A percentile compares a stretch with the other conserved stretches of the same genome.
These are phyloP conservation scores for Podabrus alpinus DNA, from an alignment of 2,888 invertebrate species.

Conservation along the genomic window DNA sequence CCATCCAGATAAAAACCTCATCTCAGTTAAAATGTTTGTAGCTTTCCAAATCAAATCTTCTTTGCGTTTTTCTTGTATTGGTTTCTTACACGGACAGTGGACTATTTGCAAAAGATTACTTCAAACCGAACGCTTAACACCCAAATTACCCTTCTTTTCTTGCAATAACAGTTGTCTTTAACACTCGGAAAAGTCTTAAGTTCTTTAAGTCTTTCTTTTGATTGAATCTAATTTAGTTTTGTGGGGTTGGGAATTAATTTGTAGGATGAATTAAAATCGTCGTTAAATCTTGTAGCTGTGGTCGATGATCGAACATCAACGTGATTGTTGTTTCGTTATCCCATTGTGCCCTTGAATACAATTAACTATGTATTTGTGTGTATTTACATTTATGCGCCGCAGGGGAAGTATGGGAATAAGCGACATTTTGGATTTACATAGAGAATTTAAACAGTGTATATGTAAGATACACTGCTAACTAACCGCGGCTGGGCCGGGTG, in stretches of 20 bases:
- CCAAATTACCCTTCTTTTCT: neutral
- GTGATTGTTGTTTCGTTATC: slow-evolving; percentile 22
- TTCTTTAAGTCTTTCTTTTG: neutral
- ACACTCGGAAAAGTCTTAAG: neutral
- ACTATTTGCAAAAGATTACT: neutral
- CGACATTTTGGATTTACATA: slow-evolving; percentile 31
- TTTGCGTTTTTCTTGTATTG: slow-evolving; percentile 27
- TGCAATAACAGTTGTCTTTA: neutral
- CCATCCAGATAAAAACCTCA: slow-evolving; percentile 47
- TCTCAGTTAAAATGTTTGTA: slow-evolving; percentile 47
- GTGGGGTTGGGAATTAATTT: neutral
- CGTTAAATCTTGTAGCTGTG: slow-evolving; percentile 17
- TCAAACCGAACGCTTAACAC: neutral
- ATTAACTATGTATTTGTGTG: slow-evolving; percentile 29
- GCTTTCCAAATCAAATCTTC: slow-evolving; percentile 39
- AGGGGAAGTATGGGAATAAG: slow-evolving; percentile 21
- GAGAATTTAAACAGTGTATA: slow-evolving; percentile 31
- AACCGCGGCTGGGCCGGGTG: slow-evolving; percentile 31
- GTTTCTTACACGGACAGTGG: slow-evolving; percentile 8
- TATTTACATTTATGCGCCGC: slow-evolving; percentile 32
- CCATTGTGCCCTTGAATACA: slow-evolving; percentile 24
- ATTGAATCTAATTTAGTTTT: neutral
- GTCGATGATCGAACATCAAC: slow-evolving; percentile 5
- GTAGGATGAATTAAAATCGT: neutral
- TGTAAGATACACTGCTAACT: slow-evolving; percentile 34